Evolutionary conservation across 1,140 invertebrate species (phyloP), one percentile per base, ranked within the genome.

Genomic region (Zaprionus ornatus): DNA sequence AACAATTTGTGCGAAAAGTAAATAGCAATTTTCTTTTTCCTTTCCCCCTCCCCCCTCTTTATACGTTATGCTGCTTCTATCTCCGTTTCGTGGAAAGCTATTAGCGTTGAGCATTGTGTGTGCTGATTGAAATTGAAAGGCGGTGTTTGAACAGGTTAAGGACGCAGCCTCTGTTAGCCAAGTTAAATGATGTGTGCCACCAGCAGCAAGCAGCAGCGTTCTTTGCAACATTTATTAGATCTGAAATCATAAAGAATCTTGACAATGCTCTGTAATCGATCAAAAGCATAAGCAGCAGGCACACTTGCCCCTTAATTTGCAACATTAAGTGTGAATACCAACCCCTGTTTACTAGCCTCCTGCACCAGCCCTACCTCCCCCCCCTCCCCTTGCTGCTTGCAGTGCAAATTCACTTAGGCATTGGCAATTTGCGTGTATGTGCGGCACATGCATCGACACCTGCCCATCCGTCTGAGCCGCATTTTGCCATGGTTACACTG

Each of bases 101-200:
- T 54, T 64, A 74, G 40, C 66, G 35, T 77, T 69, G 40, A 45
- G 40, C 80, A 85, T 74, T 84, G 66, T 71, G 81, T 61, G 81
- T 64, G 62, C 57, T 73, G 74, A 73, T 77, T 73, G 74, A 73
- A 77, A 74, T 70, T 80, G 81, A 74, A 76, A 63, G 57, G 42
- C 45, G 61, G 29, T 84, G 78, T 81, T 85, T 81, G 74, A 66
- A 86, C 78, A 81, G 82, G 78, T 81, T 80, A 48, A n/a, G 15
- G 15, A 5, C n/a, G 6, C 37, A 15, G 63, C 54, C 57, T 55
- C 54, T 71, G 67, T 80, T 77, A 54, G 61, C 69, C 77, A 69
- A 85, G 82, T 84, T 85, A 85, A 85, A 84, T 84, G 82, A 84
- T 81, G 82, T 79, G 76, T 85, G 82, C 68, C 60, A n/a, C n/a